Evolutionary conservation across 1,140 invertebrate genomes (phyloP).

Genomic region (Pseudomyrmex gracilis): DNA sequence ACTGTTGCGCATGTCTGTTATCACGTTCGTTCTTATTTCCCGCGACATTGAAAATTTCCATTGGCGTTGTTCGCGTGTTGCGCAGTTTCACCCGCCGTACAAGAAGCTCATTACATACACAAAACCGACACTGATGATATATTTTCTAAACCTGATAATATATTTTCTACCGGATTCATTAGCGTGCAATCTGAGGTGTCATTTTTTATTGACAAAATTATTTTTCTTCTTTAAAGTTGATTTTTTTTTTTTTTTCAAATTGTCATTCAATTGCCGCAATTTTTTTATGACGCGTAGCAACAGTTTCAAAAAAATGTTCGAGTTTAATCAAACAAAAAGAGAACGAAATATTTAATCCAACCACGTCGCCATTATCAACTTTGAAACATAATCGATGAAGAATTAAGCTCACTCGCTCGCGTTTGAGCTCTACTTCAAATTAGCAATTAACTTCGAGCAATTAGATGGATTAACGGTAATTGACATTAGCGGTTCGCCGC

Average conservation of each 20-base stretch:
- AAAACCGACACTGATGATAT: neutral
- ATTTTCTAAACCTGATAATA: too few species aligned
- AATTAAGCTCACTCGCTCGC: constrained; percentile 51
- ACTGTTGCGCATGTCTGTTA: constrained; percentile 41
- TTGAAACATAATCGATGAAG: constrained; percentile 56
- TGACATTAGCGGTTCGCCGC: constrained; percentile 77
- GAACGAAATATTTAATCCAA: neutral
- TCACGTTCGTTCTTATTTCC: constrained; percentile 37
- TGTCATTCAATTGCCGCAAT: neutral
- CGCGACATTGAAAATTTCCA: constrained; percentile 24
- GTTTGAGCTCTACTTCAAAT: constrained; percentile 72
- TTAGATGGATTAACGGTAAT: constrained; percentile 80
- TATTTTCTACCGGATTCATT: neutral
- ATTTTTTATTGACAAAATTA: neutral
- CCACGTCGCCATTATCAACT: neutral
- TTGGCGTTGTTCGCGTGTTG: constrained; percentile 12
- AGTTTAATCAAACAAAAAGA: neutral
- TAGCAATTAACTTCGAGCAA: constrained; percentile 79
- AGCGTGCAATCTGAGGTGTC: neutral
- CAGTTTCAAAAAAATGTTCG: too few species aligned
- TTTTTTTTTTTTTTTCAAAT: neutral
- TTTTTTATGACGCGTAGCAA: too few species aligned
- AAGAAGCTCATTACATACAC: neutral
- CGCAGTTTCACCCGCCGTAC: neutral
- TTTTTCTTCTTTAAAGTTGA: neutral